Evolutionary conservation across 2,888 invertebrate genomes (phyloP), one percentile per base, ranked within the genome.

Genomic region (Melanotus villosus): DNA sequence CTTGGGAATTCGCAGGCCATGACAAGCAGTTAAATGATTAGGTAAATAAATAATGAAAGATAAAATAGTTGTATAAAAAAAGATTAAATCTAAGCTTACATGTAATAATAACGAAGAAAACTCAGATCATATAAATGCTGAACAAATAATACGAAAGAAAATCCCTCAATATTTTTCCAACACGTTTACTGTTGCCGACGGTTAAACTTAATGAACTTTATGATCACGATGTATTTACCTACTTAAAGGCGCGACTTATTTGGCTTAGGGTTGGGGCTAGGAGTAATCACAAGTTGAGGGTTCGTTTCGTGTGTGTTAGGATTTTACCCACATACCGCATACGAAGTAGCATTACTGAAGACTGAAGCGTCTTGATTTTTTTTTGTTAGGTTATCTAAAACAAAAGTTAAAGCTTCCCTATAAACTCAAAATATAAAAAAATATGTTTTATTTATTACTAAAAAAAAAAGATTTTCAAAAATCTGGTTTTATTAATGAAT

Each of bases 151-250:
- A 9, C 1, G 19, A 18, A 45, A 10, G 45, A 26, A 26, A 26
- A 26, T 26, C 26, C 26, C 26, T 26, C 26, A 3, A 7, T 5
- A 12, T 38, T 38, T 38, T 38, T 23, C 43, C n/a, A 9, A 19
- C 56, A 2, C 14, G 36, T 18, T 56, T 56, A 16, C 16, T 16
- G 2, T 21, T 12, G 58, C 23, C 59, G 10, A 68, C 68, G 81
- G 80, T 73, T 76, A 78, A 73, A 76, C 80, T 82, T 83, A 83
- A 83, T 83, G 82, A 83, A 83, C 82, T 83, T 80, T 81, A 81
- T 82, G 82, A 81, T 82, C 81, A 80, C 81, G 77, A 75, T 77
- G 79, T 83, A 83, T 83, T 83, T 82, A 83, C 82, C 80, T 82
- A 81, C 82, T 81, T 82, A 80, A 80, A 80, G 74, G 74, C 77